phyloP scores from a whole-genome alignment of 2,797 vertebrate genomes.

The Zalophus californianus region DNA sequence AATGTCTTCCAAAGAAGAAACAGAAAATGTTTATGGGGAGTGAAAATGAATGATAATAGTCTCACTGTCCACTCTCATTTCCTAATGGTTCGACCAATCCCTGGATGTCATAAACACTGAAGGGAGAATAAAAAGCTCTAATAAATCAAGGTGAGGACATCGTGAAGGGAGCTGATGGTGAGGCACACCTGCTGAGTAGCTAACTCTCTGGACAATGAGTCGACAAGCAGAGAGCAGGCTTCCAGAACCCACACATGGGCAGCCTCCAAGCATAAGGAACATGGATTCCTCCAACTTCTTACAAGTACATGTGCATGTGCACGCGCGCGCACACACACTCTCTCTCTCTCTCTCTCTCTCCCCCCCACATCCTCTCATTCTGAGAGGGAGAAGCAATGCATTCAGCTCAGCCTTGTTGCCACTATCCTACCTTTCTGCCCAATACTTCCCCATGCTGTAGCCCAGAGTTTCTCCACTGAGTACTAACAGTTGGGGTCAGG shows the following conservation, averaged over 20 bases:
- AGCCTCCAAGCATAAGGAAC: background rate
- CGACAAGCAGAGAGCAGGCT: background rate
- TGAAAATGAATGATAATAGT: conserved; percentile 75
- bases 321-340: accelerated
- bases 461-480: background rate
- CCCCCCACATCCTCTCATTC: accelerated
- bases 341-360: too few species aligned
- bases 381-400: background rate
- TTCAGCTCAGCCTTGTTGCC: background rate
- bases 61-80: conserved; percentile 76
- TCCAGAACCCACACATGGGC: accelerated
- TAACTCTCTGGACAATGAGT: background rate
- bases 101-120: conserved; percentile 65
- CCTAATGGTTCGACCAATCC: conserved; percentile 1
- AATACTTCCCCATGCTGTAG: background rate
- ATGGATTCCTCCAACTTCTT: background rate
- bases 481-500: too few species aligned
- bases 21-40: conserved; percentile 77
- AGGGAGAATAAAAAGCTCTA: background rate
- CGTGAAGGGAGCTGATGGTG: background rate
- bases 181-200: conserved; percentile 25
- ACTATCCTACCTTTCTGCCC: too few species aligned
- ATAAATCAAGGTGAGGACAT: conserved; percentile 20
- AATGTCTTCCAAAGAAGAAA: conserved; percentile 63
- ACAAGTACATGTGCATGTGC: too few species aligned